Evolutionary conservation across 1,140 invertebrate genomes (phyloP), one percentile per base, ranked within the genome.

Genomic region (Bacillus rossius): DNA sequence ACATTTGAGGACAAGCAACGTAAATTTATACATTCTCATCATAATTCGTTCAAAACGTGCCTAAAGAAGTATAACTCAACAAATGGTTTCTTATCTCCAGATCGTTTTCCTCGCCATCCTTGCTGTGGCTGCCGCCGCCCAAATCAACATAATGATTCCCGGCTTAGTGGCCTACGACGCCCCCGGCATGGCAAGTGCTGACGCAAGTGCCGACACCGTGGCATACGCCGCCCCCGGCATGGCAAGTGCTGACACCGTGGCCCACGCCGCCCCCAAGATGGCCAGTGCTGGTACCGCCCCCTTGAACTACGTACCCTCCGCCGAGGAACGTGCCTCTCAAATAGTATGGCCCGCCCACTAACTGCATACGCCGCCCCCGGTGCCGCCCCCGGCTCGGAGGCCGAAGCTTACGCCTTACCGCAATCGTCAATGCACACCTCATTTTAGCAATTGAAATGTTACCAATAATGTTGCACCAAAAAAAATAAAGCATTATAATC

Each of bases 321-420:
- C 64, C 0, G 66, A 69, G 20, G 67, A 67, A 14, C 65, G 68
- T 22, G 69, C 10, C 16, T 22, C 8, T 16, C 66, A 64, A 34
- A 65, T 63, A 38, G 60, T 69, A 20, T 48, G 61, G 37, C 64
- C 69, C 45, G 66, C 68, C 37, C 41, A 65, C 1, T 59, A n/a
- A n/a, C 69, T 3, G 67, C 69, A 5, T 69, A 71, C 51, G 62
- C 64, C 26, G 51, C 29, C 17, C 26, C 51, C 29, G 16, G 19
- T 16, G 1, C 42, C 8, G 17, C 16, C 5, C 23, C 48, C 16
- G 48, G 23, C 19, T 29, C 48, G n/a, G 13, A 14, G 10, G 5
- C 20, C 8, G 25, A 50, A n/a, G 48, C 48, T 20, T 22, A 22
- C 22, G 23, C 48, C 16, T 29, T 20, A 29, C 34, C 23, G 48